A percentile compares a stretch with the other conserved stretches of the same genome.
Conservation (phyloP, 2,888 invertebrate species). For the Patella caerulea region DNA sequence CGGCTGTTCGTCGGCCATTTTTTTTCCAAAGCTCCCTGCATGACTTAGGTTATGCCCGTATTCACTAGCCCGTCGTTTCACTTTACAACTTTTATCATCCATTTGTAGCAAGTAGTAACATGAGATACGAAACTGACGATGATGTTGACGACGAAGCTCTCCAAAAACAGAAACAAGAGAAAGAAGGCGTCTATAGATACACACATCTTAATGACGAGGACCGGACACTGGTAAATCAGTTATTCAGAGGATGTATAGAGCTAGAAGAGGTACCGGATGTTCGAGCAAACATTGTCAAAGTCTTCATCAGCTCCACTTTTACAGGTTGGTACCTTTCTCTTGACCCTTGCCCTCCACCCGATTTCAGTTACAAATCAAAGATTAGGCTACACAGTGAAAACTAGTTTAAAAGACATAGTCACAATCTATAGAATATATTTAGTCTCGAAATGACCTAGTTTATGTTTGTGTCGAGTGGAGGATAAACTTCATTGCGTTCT, state of each 20-base stretch:
- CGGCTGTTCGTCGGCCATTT: too few relatives aligned
- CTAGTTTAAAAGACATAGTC: too few relatives aligned
- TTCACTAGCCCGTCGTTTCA: background rate
- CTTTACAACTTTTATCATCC: background rate
- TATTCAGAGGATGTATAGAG: conserved; percentile 49
- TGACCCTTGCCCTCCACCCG: too few relatives aligned
- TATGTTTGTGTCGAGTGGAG: too few relatives aligned
- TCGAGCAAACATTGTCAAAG: conserved; percentile 95
- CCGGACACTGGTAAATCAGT: conserved; percentile 35
- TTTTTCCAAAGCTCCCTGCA: too few relatives aligned
- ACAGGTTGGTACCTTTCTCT: conserved; percentile 79
- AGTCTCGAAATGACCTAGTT: too few relatives aligned
- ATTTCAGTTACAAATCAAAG: too few relatives aligned
- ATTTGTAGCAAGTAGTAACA: background rate
- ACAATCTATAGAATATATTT: too few relatives aligned
- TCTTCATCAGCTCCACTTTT: conserved; percentile 97
- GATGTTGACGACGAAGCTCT: background rate
- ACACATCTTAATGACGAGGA: conserved; percentile 43
- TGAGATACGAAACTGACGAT: background rate
- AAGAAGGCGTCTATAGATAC: conserved; percentile 39
- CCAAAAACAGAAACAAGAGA: background rate
- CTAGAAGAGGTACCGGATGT: conserved; percentile 88
- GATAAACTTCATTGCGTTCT: too few relatives aligned
- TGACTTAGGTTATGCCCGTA: too few relatives aligned
- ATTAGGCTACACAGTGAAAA: too few relatives aligned